Evolutionary conservation across 1,140 invertebrate species (phyloP).

Genomic region (Kradibia gibbosae): DNA sequence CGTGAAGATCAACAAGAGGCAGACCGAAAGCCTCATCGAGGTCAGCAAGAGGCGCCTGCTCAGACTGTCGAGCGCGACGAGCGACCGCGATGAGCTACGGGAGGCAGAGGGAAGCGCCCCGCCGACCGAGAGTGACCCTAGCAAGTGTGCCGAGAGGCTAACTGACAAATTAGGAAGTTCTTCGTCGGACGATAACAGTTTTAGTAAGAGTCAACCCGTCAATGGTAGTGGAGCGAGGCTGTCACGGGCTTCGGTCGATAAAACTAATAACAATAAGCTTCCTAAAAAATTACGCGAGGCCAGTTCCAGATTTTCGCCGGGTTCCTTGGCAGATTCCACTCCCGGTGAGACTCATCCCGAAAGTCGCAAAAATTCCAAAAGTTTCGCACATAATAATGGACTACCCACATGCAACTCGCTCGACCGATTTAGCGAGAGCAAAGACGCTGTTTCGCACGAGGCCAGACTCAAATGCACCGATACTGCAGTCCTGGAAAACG

Average conservation of each 20-base stretch:
- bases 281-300: conserved; percentile 34
- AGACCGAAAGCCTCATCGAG: conserved; percentile 36
- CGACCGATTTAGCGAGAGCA: conserved; percentile 30
- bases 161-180: conserved; percentile 26
- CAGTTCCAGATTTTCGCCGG: conserved; percentile 16
- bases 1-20: conserved; percentile 34
- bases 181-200: conserved; percentile 28
- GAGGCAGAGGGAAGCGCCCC: background rate
- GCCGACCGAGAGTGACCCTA: background rate
- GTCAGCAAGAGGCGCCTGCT: conserved; percentile 1
- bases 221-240: conserved; percentile 11
- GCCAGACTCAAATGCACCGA: conserved; percentile 9
- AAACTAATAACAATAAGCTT: conserved; percentile 44
- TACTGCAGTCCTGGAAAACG: background rate
- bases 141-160: conserved; percentile 39
- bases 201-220: conserved; percentile 33
- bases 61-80: background rate
- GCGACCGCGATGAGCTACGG: background rate
- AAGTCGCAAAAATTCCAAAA: conserved; percentile 42
- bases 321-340: background rate
- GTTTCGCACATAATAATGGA: conserved; percentile 28
- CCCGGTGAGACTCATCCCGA: conserved; percentile 8
- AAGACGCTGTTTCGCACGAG: background rate
- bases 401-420: conserved; percentile 23
- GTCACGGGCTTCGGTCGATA: conserved; percentile 28